phyloP scores from a whole-genome alignment of 2,113 vertebrate species.

The Philantomba maxwellii region DNA sequence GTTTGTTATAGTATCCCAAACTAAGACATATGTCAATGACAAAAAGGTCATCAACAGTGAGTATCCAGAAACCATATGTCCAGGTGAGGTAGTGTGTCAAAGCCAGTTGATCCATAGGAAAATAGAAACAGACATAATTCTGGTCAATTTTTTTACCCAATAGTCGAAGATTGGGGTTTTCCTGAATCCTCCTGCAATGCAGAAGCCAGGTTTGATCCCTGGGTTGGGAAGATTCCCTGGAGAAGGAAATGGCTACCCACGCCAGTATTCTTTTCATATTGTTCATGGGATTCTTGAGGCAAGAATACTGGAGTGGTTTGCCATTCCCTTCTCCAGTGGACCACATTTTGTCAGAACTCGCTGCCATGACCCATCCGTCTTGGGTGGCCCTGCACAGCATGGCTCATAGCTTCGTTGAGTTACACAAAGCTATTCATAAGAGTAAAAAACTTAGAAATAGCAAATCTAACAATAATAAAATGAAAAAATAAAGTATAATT shows the following conservation, averaged over 20 bases:
- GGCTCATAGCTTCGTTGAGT: not conserved
- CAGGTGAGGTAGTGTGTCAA: not conserved
- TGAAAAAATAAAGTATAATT: not conserved
- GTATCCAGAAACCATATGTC: not conserved
- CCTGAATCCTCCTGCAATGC: not conserved
- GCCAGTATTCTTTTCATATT: not conserved
- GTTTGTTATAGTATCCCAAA: not conserved
- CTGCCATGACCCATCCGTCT: not conserved
- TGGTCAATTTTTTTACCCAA: not conserved
- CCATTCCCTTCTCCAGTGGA: not conserved
- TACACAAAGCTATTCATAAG: not conserved
- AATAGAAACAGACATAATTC: not conserved
- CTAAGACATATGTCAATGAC: not conserved
- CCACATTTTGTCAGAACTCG: not conserved
- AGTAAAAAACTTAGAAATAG: not conserved
- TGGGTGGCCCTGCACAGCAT: not conserved
- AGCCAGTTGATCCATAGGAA: not conserved
- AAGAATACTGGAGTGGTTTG: not conserved
- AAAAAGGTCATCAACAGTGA: not conserved
- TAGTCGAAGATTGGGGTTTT: not conserved
- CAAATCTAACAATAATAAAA: not conserved
- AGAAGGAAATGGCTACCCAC: not conserved
- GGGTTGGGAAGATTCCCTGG: not conserved
- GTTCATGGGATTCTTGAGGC: not conserved
- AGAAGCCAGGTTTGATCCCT: not conserved